Conservation (phyloP, 2,888 invertebrate genomes). For the Schrankia costaestrigalis region DNA sequence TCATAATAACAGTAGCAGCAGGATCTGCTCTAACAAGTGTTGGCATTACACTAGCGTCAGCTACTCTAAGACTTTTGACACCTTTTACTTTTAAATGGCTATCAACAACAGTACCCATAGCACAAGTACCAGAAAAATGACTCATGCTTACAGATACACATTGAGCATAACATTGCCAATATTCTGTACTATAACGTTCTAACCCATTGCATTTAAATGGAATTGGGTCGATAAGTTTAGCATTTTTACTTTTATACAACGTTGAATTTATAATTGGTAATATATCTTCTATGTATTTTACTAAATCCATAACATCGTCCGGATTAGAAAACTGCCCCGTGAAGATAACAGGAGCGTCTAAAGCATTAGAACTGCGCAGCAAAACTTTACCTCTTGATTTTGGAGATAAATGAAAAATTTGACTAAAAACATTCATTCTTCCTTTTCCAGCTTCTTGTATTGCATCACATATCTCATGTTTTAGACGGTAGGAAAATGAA, state of each 20-base stretch:
- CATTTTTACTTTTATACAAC: constrained; percentile 30
- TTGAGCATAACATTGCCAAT: constrained; percentile 39
- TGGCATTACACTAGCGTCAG: constrained; percentile 38
- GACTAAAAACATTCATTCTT: constrained; percentile 26
- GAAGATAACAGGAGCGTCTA: constrained; percentile 30
- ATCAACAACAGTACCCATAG: constrained; percentile 43
- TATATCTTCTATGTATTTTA: constrained; percentile 30
- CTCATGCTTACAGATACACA: constrained; percentile 31
- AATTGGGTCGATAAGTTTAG: constrained; percentile 26
- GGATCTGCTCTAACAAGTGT: constrained; percentile 30
- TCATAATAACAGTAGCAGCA: constrained; percentile 33
- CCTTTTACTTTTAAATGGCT: constrained; percentile 31
- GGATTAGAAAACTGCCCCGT: constrained; percentile 30
- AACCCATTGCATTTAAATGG: constrained; percentile 29
- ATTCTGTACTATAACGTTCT: constrained; percentile 26
- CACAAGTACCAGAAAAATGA: constrained; percentile 38
- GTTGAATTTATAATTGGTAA: constrained; percentile 32
- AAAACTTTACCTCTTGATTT: constrained; percentile 57
- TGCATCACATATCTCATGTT: constrained; percentile 31
- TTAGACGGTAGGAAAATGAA: constrained; percentile 75
- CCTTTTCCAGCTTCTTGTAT: constrained; percentile 11
- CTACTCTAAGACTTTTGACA: constrained; percentile 28
- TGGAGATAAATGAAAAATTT: constrained; percentile 31
- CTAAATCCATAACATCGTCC: constrained; percentile 29
- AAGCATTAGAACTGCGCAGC: constrained; percentile 30